A percentile compares a stretch with the other conserved stretches of the same genome.
phyloP scores from a whole-genome alignment of 2,797 vertebrate genomes.

The Myotis pilosus region DNA sequence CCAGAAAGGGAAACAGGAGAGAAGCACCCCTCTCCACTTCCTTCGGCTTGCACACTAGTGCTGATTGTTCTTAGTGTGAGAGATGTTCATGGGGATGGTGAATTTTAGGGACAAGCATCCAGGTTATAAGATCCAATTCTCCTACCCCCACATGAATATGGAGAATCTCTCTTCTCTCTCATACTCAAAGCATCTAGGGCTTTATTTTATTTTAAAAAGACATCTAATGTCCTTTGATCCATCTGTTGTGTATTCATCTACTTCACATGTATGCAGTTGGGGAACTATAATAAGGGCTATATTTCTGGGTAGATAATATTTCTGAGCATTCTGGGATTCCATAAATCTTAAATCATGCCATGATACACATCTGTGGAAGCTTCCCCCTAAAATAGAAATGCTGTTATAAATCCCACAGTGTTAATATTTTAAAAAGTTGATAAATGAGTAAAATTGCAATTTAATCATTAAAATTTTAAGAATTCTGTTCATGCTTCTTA shows the following conservation, averaged over 20 bases:
- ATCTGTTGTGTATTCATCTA: not conserved
- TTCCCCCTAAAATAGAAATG: constrained; percentile 73
- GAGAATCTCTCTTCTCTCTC: not conserved
- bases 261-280: constrained; percentile 35
- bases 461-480: constrained; percentile 59
- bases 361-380: constrained; percentile 62
- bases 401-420: constrained; percentile 67
- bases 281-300: constrained; percentile 63
- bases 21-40: not conserved
- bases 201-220: constrained; percentile 11
- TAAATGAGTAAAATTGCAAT: constrained; percentile 71
- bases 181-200: not conserved
- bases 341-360: constrained; percentile 79
- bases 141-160: too few species aligned
- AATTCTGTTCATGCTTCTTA: not conserved
- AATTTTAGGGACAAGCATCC: not conserved
- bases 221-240: not conserved
- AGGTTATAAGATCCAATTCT: not conserved
- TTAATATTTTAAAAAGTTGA: constrained; percentile 74
- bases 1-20: not conserved
- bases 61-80: not conserved
- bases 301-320: constrained; percentile 70
- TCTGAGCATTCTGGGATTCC: constrained; percentile 76
- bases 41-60: not conserved
- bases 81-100: not conserved